These are phyloP conservation scores for Liparis tanakae DNA, from an alignment of 2,797 vertebrate species.

Conservation along the genomic window DNA sequence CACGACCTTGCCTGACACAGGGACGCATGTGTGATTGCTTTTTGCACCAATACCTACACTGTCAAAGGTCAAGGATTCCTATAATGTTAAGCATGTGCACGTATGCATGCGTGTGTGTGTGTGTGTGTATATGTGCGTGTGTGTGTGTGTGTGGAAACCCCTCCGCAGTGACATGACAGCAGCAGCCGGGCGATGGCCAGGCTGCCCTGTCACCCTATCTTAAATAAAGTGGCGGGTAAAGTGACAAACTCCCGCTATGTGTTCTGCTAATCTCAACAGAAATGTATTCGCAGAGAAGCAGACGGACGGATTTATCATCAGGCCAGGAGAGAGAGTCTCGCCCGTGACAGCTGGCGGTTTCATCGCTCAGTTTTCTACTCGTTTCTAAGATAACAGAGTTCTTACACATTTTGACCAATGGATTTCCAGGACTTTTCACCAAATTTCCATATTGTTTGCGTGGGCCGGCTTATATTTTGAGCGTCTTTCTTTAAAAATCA, in stretches of 20 bases:
- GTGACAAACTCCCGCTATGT: constrained; percentile 41
- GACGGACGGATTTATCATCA: not conserved
- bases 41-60: constrained; percentile 10
- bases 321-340: not conserved
- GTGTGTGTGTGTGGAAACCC: constrained; percentile 16
- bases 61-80: constrained; percentile 40
- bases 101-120: not conserved
- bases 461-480: no score
- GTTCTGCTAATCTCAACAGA: constrained; percentile 42
- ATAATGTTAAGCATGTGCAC: constrained; percentile 9
- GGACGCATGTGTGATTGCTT: constrained; percentile 28
- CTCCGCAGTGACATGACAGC: constrained; percentile 31
- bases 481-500: no score
- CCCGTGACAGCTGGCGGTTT: not conserved
- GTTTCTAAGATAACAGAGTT: no score
- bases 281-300: constrained; percentile 7
- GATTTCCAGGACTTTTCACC: no score
- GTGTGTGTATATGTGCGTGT: not conserved
- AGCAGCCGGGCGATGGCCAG: constrained; percentile 23
- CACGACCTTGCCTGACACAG: constrained; percentile 32
- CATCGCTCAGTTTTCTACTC: not conserved
- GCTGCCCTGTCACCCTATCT: constrained; percentile 5
- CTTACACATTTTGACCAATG: no score
- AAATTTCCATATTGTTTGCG: no score
- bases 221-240: constrained; percentile 31